These are phyloP conservation scores for Semotilus atromaculatus DNA, from an alignment of 2,797 vertebrate species.

Conservation along the genomic window DNA sequence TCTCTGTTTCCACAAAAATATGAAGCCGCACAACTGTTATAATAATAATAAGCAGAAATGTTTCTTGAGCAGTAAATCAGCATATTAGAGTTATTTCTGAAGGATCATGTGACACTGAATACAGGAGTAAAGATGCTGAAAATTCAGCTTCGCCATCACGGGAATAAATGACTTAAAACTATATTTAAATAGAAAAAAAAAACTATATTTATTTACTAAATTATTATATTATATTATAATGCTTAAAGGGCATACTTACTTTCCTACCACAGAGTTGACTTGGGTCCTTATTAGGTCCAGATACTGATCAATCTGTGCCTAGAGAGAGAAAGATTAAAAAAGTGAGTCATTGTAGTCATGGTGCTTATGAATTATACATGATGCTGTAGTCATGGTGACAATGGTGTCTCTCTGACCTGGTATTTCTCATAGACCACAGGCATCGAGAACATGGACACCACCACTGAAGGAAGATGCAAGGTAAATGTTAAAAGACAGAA, in stretches of 20 bases:
- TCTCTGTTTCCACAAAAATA: neutral
- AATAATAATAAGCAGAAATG: neutral
- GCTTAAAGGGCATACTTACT: constrained; percentile 83
- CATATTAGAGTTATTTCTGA: too few species aligned
- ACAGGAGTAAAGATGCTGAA: neutral
- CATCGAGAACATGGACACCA: constrained; percentile 83
- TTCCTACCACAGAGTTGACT: constrained; percentile 95
- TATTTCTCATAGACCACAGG: constrained; percentile 88
- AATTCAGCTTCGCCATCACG: neutral
- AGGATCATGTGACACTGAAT: too few species aligned
- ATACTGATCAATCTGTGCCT: constrained; percentile 99
- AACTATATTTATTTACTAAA: too few species aligned
- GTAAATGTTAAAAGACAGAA: constrained; percentile 10
- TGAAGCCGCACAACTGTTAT: neutral
- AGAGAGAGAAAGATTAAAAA: constrained; percentile 22
- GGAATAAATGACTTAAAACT: neutral
- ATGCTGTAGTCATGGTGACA: neutral
- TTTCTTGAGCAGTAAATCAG: neutral
- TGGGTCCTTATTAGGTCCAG: constrained; percentile 97
- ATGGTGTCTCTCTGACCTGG: constrained; percentile 73
- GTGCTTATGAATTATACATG: neutral
- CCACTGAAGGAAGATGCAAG: constrained; percentile 68
- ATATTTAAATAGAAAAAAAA: too few species aligned
- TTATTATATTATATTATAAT: neutral
- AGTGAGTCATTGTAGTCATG: neutral